Conservation (phyloP, 1,140 invertebrate genomes). For the Drosophila kepulauana region DNA sequence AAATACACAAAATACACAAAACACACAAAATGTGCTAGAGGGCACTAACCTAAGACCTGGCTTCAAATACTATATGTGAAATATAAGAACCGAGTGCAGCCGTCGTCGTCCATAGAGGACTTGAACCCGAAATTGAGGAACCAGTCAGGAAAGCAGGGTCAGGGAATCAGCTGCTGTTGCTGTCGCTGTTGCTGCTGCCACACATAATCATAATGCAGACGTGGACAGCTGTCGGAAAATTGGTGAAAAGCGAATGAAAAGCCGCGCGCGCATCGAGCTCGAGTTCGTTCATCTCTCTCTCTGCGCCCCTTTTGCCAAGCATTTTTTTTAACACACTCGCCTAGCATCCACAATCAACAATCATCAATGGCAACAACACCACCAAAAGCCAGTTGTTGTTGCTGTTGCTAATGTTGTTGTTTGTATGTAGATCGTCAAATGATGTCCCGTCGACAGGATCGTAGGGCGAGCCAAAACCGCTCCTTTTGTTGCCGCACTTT, state of each 20-base stretch:
- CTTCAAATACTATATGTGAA: slow-evolving; percentile 23
- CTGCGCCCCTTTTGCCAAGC: slow-evolving; percentile 45
- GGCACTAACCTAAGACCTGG: slow-evolving; percentile 65
- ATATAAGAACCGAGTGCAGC: slow-evolving; percentile 55
- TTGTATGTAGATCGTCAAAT: slow-evolving; percentile 69
- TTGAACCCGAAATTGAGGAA: slow-evolving; percentile 32
- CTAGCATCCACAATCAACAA: slow-evolving; percentile 45
- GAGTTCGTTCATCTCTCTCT: too few species aligned
- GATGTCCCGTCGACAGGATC: slow-evolving; percentile 72
- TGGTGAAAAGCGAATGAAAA: slow-evolving; percentile 80
- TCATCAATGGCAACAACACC: slow-evolving; percentile 47
- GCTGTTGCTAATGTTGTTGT: slow-evolving; percentile 43
- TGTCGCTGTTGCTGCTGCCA: background rate
- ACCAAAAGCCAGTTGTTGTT: slow-evolving; percentile 35
- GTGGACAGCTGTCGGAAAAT: slow-evolving; percentile 81
- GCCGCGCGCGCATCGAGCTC: slow-evolving; percentile 57
- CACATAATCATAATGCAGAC: slow-evolving; percentile 67
- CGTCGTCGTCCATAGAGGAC: slow-evolving; percentile 25
- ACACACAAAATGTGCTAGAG: slow-evolving; percentile 49
- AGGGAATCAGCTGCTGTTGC: slow-evolving; percentile 73
- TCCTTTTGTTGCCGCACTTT: slow-evolving; percentile 6
- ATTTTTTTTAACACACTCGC: slow-evolving; percentile 39
- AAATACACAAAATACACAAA: slow-evolving; percentile 27
- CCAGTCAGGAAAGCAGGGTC: slow-evolving; percentile 54
- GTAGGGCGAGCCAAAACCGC: slow-evolving; percentile 39